Evolutionary conservation across 2,797 vertebrate genomes (phyloP).

Genomic region (Choloepus didactylus): DNA sequence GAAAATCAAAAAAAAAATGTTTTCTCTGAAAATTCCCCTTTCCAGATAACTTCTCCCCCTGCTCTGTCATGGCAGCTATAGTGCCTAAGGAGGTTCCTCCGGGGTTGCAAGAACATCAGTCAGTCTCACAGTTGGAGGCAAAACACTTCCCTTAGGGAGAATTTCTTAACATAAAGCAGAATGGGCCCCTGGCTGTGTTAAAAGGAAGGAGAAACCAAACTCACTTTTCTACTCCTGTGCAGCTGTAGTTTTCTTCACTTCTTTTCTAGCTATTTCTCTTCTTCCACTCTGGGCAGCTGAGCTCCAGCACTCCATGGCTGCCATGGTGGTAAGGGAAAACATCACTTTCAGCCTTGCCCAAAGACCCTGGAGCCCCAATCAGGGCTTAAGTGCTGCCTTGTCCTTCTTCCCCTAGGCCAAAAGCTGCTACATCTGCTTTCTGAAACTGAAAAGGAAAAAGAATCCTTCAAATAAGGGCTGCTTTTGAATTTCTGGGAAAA

Average conservation of each 20-base stretch:
- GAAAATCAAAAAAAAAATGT: conserved; percentile 8
- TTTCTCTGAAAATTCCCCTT: conserved; percentile 1
- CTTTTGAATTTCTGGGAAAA: conserved; percentile 1
- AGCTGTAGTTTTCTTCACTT: not conserved
- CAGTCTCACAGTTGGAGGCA: conserved; percentile 47
- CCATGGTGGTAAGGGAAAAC: not conserved
- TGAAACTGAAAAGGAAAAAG: not conserved
- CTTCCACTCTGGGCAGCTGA: not conserved
- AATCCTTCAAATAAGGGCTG: not conserved
- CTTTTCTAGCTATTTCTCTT: not conserved
- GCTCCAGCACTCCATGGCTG: not conserved
- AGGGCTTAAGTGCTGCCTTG: not conserved
- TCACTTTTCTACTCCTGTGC: not conserved
- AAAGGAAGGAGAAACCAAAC: not conserved
- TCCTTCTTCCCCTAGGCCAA: not conserved
- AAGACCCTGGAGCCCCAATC: not conserved
- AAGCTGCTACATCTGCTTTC: not conserved
- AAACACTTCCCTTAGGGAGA: conserved; percentile 12
- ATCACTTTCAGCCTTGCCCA: not conserved
- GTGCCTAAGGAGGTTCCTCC: not conserved
- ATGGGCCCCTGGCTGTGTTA: not conserved
- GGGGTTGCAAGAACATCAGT: conserved; percentile 53
- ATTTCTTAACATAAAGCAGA: conserved; percentile 53
- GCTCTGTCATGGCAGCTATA: not conserved
- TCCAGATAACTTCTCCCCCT: not conserved